Conservation (phyloP, 2,113 vertebrate species). For the Percina caprodes region DNA sequence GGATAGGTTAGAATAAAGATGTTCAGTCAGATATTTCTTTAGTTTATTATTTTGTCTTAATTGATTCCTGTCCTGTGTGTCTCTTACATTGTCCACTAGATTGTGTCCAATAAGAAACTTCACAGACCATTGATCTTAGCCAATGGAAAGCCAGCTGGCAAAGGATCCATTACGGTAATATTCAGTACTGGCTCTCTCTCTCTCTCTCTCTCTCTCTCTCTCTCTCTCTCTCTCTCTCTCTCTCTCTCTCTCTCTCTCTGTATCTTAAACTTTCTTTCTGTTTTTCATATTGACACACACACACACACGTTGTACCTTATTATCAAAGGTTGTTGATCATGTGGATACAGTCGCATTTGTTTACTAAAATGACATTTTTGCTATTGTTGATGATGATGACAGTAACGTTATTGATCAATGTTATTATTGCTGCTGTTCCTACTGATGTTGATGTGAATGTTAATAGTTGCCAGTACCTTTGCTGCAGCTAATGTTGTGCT, state of each 20-base stretch:
- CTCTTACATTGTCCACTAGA: constrained; percentile 79
- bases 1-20: neutral
- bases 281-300: neutral
- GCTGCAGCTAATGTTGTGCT: constrained; percentile 39
- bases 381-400: neutral
- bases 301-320: neutral
- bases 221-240: neutral
- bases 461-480: constrained; percentile 23
- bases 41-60: neutral
- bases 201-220: neutral
- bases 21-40: neutral
- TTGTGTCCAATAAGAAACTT: constrained; percentile 99
- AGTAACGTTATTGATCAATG: neutral
- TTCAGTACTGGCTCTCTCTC: neutral
- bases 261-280: neutral
- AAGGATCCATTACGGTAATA: constrained; percentile 92
- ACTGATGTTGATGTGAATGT: constrained; percentile 22
- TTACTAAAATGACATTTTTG: neutral
- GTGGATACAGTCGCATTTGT: neutral
- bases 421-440: neutral
- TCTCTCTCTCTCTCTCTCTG: neutral
- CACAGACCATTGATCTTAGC: constrained; percentile 90
- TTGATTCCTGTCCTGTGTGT: constrained; percentile 10
- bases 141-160: constrained; percentile 97
- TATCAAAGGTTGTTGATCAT: neutral